These are phyloP conservation scores for Helicoverpa zea DNA, from an alignment of 1,140 invertebrate genomes.

Conservation along the genomic window DNA sequence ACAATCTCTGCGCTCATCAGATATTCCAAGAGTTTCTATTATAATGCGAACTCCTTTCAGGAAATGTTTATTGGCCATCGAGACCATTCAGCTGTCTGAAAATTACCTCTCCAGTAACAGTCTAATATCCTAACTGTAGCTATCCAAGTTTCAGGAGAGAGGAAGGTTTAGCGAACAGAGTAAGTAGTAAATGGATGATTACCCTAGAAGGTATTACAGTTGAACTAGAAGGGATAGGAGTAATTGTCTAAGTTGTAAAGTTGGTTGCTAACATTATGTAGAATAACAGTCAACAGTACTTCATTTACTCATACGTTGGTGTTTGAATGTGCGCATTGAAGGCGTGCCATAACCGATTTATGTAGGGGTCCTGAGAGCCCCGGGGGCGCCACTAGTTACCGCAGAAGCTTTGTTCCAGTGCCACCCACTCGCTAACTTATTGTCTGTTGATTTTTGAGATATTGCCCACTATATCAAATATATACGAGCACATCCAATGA, in stretches of 20 bases:
- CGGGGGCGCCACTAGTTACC: conserved; percentile 40
- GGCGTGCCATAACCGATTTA: conserved; percentile 40
- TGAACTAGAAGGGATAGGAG: no score
- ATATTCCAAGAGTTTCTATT: not conserved
- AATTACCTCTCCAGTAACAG: conserved; percentile 19
- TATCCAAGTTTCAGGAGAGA: conserved; percentile 13
- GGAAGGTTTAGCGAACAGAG: not conserved
- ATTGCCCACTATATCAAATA: conserved; percentile 45
- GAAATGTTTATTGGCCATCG: conserved; percentile 5
- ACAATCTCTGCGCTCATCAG: not conserved
- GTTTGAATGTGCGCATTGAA: conserved; percentile 9
- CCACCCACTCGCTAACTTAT: conserved; percentile 43
- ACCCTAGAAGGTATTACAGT: not conserved
- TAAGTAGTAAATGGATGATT: conserved; percentile 5
- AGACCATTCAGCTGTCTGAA: conserved; percentile 17
- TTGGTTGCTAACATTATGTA: not conserved
- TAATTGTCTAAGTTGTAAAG: no score
- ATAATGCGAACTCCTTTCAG: conserved; percentile 7
- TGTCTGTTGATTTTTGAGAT: conserved; percentile 43
- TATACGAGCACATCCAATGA: conserved; percentile 20
- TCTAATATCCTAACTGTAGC: conserved; percentile 16
- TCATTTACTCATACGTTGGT: not conserved
- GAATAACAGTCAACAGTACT: not conserved
- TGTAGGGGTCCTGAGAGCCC: conserved; percentile 15
- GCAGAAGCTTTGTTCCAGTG: conserved; percentile 39